A percentile compares a stretch with the other conserved stretches of the same genome.
phyloP scores from a whole-genome alignment of 2,797 vertebrate genomes.

The Gorsachius magnificus region DNA sequence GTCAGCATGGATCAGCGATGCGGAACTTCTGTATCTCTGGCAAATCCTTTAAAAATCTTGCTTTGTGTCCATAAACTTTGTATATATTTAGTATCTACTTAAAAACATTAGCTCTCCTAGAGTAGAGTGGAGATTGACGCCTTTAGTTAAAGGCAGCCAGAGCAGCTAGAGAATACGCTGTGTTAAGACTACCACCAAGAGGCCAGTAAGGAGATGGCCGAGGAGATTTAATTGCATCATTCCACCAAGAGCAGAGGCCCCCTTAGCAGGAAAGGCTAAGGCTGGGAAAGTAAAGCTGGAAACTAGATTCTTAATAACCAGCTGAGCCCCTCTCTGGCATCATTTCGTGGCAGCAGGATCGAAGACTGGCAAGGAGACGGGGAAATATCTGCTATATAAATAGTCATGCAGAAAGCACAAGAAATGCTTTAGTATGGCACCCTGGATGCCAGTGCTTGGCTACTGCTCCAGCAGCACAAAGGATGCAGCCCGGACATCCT shows the following conservation, averaged over 20 bases:
- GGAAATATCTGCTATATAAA: background rate
- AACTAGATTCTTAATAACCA: background rate
- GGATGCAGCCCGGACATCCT: background rate
- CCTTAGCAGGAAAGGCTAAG: background rate
- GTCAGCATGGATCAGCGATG: background rate
- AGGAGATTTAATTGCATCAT: background rate
- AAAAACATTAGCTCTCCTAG: background rate
- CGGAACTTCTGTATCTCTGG: background rate
- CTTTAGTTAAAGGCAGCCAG: background rate
- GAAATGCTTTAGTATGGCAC: background rate
- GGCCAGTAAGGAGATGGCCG: slow-evolving; percentile 31
- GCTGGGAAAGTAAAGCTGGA: background rate
- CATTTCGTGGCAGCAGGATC: background rate
- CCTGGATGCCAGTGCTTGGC: background rate
- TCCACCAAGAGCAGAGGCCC: background rate
- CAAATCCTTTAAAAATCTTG: slow-evolving; percentile 27
- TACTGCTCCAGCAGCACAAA: background rate
- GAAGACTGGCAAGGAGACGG: background rate
- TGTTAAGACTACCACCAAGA: slow-evolving; percentile 71
- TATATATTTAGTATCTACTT: slow-evolving; percentile 65
- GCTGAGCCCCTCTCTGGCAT: background rate
- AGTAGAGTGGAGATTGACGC: slow-evolving; percentile 14
- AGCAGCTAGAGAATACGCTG: background rate
- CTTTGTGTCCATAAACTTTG: slow-evolving; percentile 56
- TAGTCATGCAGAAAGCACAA: background rate